These are phyloP conservation scores for Meteorus sp. DNA, from an alignment of 1,140 invertebrate species.

Conservation along the genomic window DNA sequence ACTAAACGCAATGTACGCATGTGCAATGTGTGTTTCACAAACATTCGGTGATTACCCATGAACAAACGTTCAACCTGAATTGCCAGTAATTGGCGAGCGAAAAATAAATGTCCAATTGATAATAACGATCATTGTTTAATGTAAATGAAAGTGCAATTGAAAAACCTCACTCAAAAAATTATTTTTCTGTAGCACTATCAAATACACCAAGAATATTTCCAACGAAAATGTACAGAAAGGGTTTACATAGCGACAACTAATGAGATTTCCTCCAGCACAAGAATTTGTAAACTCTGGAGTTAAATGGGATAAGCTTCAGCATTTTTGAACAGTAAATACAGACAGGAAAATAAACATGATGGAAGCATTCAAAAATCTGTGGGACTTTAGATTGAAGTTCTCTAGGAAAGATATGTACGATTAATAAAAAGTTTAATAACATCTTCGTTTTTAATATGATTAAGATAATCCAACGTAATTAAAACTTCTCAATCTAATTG, in stretches of 20 bases:
- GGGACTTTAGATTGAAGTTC: conserved; percentile 35
- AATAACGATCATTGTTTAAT: too few relatives aligned
- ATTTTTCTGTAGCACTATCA: too few relatives aligned
- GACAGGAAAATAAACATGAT: conserved; percentile 36
- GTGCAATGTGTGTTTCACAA: too few relatives aligned
- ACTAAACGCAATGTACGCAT: too few relatives aligned
- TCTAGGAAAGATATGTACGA: too few relatives aligned
- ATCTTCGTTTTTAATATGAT: conserved; percentile 4
- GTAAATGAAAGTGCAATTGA: too few relatives aligned
- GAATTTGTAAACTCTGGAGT: neutral
- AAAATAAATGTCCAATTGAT: too few relatives aligned
- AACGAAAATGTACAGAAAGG: neutral
- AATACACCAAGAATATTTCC: too few relatives aligned
- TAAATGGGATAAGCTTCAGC: conserved; percentile 1
- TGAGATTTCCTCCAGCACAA: conserved; percentile 1
- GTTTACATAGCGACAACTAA: conserved; percentile 2
- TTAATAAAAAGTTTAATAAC: conserved; percentile 32
- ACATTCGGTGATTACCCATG: too few relatives aligned
- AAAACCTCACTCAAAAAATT: too few relatives aligned
- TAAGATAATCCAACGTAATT: conserved; percentile 4
- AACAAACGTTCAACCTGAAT: too few relatives aligned
- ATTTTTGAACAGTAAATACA: conserved; percentile 31
- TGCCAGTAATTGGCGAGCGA: too few relatives aligned
- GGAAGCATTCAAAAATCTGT: conserved; percentile 32
- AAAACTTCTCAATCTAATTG: neutral